These are phyloP conservation scores for Heptranchias perlo DNA, from an alignment of 2,113 vertebrate species.

Conservation along the genomic window DNA sequence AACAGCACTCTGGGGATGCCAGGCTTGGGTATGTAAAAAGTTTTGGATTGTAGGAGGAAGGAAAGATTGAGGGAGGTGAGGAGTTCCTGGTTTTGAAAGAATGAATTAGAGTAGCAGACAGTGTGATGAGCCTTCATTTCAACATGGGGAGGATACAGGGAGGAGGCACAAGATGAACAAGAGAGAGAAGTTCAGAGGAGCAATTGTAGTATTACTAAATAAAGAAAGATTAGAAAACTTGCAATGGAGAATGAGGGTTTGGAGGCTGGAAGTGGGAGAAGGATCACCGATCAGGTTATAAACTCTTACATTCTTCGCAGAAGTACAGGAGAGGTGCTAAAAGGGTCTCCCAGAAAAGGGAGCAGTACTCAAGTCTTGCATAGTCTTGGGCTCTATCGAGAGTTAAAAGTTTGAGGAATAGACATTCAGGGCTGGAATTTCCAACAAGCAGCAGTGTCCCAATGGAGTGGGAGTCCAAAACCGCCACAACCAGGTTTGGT, in stretches of 20 bases:
- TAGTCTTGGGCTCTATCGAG: not conserved
- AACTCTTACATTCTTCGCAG: not conserved
- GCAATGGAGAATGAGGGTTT: not conserved
- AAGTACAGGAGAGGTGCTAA: not conserved
- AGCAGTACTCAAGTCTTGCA: not conserved
- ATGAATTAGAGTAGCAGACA: not conserved
- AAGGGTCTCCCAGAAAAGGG: not conserved
- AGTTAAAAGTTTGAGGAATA: too few species aligned
- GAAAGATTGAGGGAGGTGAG: not conserved
- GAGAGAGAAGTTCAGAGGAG: not conserved
- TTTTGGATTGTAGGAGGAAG: not conserved
- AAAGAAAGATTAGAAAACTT: not conserved
- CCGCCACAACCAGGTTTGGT: too few species aligned
- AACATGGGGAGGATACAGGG: not conserved
- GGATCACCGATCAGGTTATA: not conserved
- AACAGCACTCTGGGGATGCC: not conserved
- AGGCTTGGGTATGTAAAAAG: not conserved
- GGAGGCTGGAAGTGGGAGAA: not conserved
- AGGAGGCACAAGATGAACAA: not conserved
- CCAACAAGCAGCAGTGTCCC: too few species aligned
- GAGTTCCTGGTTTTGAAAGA: not conserved
- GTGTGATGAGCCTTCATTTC: not conserved
- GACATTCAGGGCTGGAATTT: too few species aligned
- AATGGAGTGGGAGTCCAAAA: too few species aligned
- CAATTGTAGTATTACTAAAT: not conserved